Evolutionary conservation across 2,797 vertebrate genomes (phyloP).

Genomic region (Salmo trutta): DNA sequence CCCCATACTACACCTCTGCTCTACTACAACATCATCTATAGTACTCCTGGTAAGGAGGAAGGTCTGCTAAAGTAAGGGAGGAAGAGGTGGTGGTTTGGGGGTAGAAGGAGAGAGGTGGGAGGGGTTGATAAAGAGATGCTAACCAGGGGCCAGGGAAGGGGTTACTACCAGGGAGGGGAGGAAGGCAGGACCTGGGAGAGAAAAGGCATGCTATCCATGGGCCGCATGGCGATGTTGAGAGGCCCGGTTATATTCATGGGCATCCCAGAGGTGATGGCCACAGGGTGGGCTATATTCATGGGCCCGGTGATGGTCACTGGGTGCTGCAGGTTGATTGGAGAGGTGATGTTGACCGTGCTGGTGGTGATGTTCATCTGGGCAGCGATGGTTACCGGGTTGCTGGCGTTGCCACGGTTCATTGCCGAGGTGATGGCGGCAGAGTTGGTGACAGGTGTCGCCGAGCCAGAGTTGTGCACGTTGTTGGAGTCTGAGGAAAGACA

Average conservation of each 20-base stretch:
- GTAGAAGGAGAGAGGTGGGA: constrained; percentile 41
- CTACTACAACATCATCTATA: constrained; percentile 29
- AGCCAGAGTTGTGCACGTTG: constrained; percentile 70
- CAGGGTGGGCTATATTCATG: constrained; percentile 94
- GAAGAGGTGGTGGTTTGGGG: constrained; percentile 15
- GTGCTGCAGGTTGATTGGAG: constrained; percentile 90
- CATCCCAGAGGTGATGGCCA: constrained; percentile 94
- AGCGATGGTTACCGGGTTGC: constrained; percentile 90
- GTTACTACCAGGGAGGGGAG: constrained; percentile 91
- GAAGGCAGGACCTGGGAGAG: constrained; percentile 96
- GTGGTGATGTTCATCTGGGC: constrained; percentile 97
- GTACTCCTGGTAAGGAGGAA: not conserved
- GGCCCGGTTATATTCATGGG: constrained; percentile 88
- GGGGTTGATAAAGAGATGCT: constrained; percentile 12
- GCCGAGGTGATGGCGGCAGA: constrained; percentile 65
- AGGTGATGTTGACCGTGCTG: constrained; percentile 92
- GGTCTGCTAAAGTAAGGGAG: constrained; percentile 22
- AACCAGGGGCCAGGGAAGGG: not conserved
- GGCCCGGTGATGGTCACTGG: constrained; percentile 95
- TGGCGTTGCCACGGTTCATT: constrained; percentile 65
- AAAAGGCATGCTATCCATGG: constrained; percentile 87
- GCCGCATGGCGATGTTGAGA: constrained; percentile 93
- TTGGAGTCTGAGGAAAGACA: constrained; percentile 65
- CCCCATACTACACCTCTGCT: constrained; percentile 14
- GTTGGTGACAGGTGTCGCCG: constrained; percentile 62